Evolutionary conservation across 1,140 invertebrate genomes (phyloP).

Genomic region (Caerostris darwini): DNA sequence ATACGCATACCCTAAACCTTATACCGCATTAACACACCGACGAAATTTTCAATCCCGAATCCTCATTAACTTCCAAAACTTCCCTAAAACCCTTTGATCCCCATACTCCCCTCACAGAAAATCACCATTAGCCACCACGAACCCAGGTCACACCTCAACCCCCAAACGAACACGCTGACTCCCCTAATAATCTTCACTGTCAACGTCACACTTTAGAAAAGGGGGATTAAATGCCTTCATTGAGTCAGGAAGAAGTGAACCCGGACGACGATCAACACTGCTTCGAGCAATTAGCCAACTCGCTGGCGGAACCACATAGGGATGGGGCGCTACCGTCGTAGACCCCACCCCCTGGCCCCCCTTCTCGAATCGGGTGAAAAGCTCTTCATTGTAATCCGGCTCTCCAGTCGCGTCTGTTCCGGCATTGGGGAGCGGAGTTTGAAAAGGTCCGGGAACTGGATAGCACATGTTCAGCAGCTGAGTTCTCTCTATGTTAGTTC

Average conservation of each 20-base stretch:
- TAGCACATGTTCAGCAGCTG: not conserved
- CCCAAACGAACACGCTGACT: not conserved
- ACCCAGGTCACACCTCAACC: too few species aligned
- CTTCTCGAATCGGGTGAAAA: not conserved
- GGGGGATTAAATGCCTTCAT: constrained; percentile 7
- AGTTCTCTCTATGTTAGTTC: constrained; percentile 6
- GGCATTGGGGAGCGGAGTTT: not conserved
- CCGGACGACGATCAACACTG: not conserved
- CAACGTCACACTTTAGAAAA: not conserved
- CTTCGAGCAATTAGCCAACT: not conserved
- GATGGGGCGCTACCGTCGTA: not conserved
- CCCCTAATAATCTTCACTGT: not conserved
- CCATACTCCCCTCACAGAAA: too few species aligned
- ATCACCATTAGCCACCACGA: too few species aligned
- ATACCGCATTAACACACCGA: too few species aligned
- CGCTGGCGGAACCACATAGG: not conserved
- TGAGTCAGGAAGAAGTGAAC: not conserved
- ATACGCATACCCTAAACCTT: too few species aligned
- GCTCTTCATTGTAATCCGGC: not conserved
- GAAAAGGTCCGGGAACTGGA: not conserved
- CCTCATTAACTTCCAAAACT: too few species aligned
- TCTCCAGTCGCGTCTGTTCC: constrained; percentile 5
- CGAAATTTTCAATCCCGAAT: too few species aligned
- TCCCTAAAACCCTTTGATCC: too few species aligned
- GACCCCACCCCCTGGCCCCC: not conserved